These are phyloP conservation scores for Hirtodrosophila confusa DNA, from an alignment of 2,888 invertebrate species.

Conservation along the genomic window DNA sequence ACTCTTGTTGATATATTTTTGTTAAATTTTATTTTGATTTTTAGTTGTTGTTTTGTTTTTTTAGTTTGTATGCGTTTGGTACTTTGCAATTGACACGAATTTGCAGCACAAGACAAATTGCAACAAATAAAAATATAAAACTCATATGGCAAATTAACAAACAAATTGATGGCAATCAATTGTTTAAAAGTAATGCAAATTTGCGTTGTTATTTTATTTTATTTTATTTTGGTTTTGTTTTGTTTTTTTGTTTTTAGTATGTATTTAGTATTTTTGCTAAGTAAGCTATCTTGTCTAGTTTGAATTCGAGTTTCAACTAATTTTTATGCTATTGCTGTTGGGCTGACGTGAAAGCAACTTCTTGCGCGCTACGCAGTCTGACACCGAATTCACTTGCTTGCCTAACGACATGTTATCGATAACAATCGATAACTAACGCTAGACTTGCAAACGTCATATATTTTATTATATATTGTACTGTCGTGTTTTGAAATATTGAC, in stretches of 20 bases:
- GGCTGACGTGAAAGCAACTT: neutral
- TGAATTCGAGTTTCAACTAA: slow-evolving; percentile 64
- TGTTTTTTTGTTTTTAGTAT: slow-evolving; percentile 5
- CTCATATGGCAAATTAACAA: slow-evolving; percentile 59
- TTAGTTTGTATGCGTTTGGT: slow-evolving; percentile 17
- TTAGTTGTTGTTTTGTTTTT: slow-evolving; percentile 10
- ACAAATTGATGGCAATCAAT: slow-evolving; percentile 67
- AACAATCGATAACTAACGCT: too few species aligned
- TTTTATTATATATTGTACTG: slow-evolving; percentile 23
- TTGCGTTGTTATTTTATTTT: slow-evolving; percentile 40
- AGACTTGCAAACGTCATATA: neutral
- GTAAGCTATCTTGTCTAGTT: slow-evolving; percentile 54
- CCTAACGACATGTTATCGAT: too few species aligned
- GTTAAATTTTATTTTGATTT: neutral
- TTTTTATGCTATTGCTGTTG: slow-evolving; percentile 25
- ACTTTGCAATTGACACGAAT: slow-evolving; percentile 68
- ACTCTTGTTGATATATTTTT: slow-evolving; percentile 5
- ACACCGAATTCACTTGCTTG: too few species aligned
- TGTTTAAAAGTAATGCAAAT: slow-evolving; percentile 46
- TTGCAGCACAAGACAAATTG: slow-evolving; percentile 69
- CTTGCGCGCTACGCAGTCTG: too few species aligned
- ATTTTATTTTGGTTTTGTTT: too few species aligned
- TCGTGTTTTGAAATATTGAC: slow-evolving; percentile 39
- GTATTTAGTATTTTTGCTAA: slow-evolving; percentile 27
- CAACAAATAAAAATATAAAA: neutral